Evolutionary conservation across 2,888 invertebrate genomes (phyloP).

Genomic region (Pristionchus exspectatus): DNA sequence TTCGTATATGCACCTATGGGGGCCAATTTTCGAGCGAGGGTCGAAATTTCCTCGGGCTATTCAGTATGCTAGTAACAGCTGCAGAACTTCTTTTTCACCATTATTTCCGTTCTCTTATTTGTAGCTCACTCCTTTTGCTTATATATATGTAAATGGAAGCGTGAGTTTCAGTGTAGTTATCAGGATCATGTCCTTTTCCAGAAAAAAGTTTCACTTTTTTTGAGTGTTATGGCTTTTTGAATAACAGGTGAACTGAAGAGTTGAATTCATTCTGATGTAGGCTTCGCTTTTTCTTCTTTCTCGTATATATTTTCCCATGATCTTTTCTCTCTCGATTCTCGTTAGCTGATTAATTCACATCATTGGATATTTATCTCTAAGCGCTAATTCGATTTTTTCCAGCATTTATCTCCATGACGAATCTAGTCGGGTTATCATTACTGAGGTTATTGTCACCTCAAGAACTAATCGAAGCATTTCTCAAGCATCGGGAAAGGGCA

Average conservation of each 20-base stretch:
- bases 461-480: slow-evolving; percentile 30
- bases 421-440: slow-evolving; percentile 8
- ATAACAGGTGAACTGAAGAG: neutral
- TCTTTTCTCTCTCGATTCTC: neutral
- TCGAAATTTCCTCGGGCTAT: neutral
- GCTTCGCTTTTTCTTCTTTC: neutral
- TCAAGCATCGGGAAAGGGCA: neutral
- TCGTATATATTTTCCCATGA: neutral
- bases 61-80: slow-evolving; percentile 15
- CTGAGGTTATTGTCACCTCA: slow-evolving; percentile 45
- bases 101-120: neutral
- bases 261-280: neutral
- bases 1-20: neutral
- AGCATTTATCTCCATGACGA: neutral
- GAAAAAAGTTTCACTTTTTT: too few relatives aligned
- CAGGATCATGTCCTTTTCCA: too few relatives aligned
- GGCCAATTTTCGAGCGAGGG: neutral
- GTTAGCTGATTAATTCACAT: neutral
- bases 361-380: neutral
- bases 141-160: neutral
- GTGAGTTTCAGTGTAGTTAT: too few relatives aligned
- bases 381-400: neutral
- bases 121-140: neutral
- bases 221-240: neutral
- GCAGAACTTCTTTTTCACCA: neutral